Evolutionary conservation across 2,888 invertebrate genomes (phyloP).

Genomic region (Clepsis dumicolana): DNA sequence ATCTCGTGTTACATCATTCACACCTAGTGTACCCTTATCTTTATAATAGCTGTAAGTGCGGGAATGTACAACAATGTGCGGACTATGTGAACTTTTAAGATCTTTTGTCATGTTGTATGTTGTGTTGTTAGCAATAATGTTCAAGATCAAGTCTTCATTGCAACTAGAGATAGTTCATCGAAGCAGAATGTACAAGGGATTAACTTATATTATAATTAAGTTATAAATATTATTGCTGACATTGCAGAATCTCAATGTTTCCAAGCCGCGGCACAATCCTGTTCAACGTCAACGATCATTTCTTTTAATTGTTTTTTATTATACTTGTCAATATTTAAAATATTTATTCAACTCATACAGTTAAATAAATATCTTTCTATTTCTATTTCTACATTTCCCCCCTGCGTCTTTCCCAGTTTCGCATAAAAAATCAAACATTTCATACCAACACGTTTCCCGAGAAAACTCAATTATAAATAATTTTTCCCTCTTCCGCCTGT

Average conservation of each 20-base stretch:
- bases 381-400: too few species aligned
- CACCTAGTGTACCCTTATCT: not conserved
- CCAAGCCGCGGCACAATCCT: too few species aligned
- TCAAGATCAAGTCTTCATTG: not conserved
- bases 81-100: not conserved
- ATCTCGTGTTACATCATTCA: not conserved
- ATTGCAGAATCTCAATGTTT: not conserved
- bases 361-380: too few species aligned
- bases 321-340: too few species aligned
- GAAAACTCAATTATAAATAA: constrained; percentile 41
- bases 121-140: not conserved
- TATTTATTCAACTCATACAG: too few species aligned
- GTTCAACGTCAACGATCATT: too few species aligned
- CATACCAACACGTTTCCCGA: constrained; percentile 23
- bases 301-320: too few species aligned
- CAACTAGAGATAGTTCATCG: too few species aligned
- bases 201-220: too few species aligned
- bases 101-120: not conserved
- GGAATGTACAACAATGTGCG: not conserved
- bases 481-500: constrained; percentile 28
- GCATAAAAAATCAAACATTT: constrained; percentile 11
- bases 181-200: too few species aligned
- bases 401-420: not conserved
- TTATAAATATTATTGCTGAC: not conserved
- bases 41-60: not conserved